Percentiles rank a stretch among this genome's conserved stretches.
These are phyloP conservation scores for Sciurus niger DNA, from an alignment of 2,113 vertebrate species.

Conservation along the genomic window DNA sequence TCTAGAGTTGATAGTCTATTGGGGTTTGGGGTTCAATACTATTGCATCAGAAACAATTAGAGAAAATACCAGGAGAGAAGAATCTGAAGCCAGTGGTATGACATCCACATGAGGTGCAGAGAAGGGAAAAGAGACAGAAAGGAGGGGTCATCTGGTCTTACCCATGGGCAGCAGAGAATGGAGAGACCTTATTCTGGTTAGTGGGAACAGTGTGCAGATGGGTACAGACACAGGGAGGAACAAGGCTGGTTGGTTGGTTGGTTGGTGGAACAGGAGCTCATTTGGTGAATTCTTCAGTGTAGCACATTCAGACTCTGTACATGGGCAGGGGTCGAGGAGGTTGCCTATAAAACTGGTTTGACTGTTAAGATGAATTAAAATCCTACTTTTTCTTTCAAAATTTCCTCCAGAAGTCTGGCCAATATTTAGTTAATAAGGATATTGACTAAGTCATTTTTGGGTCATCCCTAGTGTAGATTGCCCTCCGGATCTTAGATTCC, in stretches of 20 bases:
- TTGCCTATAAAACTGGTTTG: not conserved
- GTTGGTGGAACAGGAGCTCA: no score
- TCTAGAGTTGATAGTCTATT: not conserved
- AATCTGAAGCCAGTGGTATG: not conserved
- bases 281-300: not conserved
- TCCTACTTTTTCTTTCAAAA: not conserved
- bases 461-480: not conserved
- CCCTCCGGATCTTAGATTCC: not conserved
- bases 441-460: not conserved
- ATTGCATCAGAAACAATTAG: not conserved
- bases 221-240: not conserved
- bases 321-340: not conserved
- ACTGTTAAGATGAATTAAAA: constrained; percentile 21
- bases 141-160: not conserved
- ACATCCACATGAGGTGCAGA: not conserved
- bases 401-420: not conserved
- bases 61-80: not conserved
- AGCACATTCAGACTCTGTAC: not conserved
- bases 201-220: no score
- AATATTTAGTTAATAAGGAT: not conserved
- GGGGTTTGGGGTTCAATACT: not conserved
- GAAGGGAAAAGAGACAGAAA: not conserved
- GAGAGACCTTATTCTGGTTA: not conserved
- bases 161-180: not conserved
- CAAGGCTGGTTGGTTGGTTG: no score